phyloP scores from a whole-genome alignment of 2,797 vertebrate genomes.

The Phylloscopus collybita region DNA sequence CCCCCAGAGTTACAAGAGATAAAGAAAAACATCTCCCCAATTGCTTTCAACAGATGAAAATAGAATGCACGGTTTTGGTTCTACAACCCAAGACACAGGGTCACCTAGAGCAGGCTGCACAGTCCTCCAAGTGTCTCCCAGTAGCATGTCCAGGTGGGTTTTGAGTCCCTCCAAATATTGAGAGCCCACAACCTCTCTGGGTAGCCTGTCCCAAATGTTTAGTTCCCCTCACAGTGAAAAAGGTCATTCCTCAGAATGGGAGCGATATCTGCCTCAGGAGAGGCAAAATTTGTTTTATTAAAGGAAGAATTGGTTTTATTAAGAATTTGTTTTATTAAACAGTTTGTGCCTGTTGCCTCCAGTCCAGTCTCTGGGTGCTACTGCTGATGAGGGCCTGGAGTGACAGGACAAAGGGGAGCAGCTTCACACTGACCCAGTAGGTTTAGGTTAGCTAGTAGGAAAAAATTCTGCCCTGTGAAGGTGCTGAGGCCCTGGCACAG shows the following conservation, averaged over 20 bases:
- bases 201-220: not conserved
- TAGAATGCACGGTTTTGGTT: no score
- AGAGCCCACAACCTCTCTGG: not conserved
- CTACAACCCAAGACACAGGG: no score
- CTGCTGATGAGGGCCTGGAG: not conserved
- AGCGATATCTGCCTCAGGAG: not conserved
- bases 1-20: no score
- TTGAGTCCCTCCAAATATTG: not conserved
- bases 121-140: not conserved
- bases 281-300: not conserved
- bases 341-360: not conserved
- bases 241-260: not conserved
- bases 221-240: not conserved
- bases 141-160: rapidly evolving
- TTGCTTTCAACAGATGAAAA: no score
- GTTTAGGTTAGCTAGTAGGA: not conserved
- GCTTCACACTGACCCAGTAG: not conserved
- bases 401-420: not conserved
- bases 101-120: not conserved
- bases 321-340: not conserved
- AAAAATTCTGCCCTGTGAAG: not conserved
- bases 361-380: not conserved
- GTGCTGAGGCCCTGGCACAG: not conserved
- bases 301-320: not conserved
- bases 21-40: no score